Evolutionary conservation across 2,888 invertebrate genomes (phyloP).

Genomic region (Lithophane socia): DNA sequence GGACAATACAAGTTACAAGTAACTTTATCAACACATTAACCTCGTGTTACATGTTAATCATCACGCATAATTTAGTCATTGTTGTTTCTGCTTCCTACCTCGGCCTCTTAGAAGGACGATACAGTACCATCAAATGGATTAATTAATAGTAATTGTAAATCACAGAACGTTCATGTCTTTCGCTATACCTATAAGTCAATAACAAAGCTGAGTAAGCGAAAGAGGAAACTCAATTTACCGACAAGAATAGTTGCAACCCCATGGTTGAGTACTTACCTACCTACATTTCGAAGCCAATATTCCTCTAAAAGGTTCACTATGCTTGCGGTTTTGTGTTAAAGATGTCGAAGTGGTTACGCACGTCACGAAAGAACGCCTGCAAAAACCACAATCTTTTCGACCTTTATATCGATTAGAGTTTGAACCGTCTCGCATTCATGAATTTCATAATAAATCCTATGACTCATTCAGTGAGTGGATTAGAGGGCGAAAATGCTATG

Average conservation of each 20-base stretch:
- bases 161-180: neutral
- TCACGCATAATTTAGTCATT: conserved; percentile 31
- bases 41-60: conserved; percentile 38
- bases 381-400: conserved; percentile 29
- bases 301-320: neutral
- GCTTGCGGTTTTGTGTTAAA: conserved; percentile 4
- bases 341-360: conserved; percentile 4
- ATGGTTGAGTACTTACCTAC: too few relatives aligned
- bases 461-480: conserved; percentile 45
- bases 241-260: neutral
- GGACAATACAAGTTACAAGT: conserved; percentile 21
- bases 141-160: conserved; percentile 13
- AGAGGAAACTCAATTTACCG: neutral
- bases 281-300: neutral
- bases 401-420: conserved; percentile 52
- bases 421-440: conserved; percentile 42
- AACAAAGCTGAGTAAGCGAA: conserved; percentile 12
- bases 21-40: conserved; percentile 33
- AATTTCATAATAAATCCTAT: conserved; percentile 46
- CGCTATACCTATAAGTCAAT: neutral
- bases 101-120: conserved; percentile 19
- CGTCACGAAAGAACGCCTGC: conserved; percentile 8
- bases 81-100: conserved; percentile 29
- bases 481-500: conserved; percentile 29
- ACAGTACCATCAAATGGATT: neutral